Percentiles rank a stretch among this genome's conserved stretches.
Evolutionary conservation across 2,113 vertebrate genomes (phyloP).

Genomic region (Ardeotis arabs): DNA sequence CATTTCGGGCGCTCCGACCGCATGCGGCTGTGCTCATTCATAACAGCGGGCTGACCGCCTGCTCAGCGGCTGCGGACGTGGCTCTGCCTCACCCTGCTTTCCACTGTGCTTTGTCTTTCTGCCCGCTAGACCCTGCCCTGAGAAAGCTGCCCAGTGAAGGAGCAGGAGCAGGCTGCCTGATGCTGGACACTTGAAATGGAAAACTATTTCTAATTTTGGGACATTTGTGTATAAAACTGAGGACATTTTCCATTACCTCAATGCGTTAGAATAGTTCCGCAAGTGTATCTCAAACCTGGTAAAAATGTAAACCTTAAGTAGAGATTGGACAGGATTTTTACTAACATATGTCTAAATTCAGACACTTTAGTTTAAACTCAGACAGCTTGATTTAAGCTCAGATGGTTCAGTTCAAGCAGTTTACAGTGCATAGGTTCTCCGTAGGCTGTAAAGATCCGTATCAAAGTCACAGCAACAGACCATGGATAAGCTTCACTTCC

Average conservation of each 20-base stretch:
- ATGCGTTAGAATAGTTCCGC: neutral
- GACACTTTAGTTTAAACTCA: neutral
- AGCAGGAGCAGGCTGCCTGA: neutral
- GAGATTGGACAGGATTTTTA: neutral
- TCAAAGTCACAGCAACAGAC: neutral
- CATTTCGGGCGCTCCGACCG: neutral
- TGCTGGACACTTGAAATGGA: neutral
- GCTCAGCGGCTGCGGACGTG: accelerated
- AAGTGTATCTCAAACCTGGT: neutral
- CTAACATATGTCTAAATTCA: neutral
- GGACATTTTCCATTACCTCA: slow-evolving; percentile 22
- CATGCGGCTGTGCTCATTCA: accelerated
- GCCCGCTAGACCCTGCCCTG: neutral
- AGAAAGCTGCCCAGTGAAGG: neutral
- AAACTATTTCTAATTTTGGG: neutral
- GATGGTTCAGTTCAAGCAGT: neutral
- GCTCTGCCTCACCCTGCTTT: neutral
- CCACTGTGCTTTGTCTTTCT: neutral
- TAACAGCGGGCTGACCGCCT: accelerated
- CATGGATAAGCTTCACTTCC: neutral
- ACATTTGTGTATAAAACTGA: slow-evolving; percentile 13
- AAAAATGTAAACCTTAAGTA: neutral
- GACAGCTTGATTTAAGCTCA: neutral
- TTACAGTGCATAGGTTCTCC: neutral
- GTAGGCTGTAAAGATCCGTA: neutral